phyloP scores from a whole-genome alignment of 2,113 vertebrate species.

The Peucedramus taeniatus region DNA sequence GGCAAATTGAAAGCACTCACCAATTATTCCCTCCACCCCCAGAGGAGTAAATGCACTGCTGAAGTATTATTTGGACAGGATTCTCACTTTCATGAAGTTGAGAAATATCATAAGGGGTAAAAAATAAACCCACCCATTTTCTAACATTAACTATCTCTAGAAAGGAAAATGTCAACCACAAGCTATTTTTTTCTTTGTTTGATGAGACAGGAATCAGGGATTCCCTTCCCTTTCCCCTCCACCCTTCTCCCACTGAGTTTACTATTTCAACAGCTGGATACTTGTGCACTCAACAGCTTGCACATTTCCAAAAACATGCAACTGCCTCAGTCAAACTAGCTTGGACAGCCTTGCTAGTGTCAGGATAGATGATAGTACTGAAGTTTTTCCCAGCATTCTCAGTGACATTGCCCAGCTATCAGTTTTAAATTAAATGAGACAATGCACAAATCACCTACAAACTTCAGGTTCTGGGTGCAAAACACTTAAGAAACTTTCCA shows the following conservation, averaged over 20 bases:
- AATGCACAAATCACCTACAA: background rate
- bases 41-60: background rate
- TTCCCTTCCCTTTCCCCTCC: background rate
- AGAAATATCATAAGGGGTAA: background rate
- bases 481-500: background rate
- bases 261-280: background rate
- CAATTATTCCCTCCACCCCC: background rate
- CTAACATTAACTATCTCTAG: background rate
- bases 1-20: background rate
- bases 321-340: background rate
- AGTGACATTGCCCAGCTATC: background rate
- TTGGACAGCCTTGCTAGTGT: background rate
- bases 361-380: background rate
- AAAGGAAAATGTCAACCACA: background rate
- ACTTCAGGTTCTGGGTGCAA: background rate
- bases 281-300: background rate
- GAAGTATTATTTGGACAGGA: background rate
- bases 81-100: background rate
- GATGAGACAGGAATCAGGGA: background rate
- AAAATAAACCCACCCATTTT: background rate
- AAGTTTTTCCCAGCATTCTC: background rate
- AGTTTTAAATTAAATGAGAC: background rate
- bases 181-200: background rate
- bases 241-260: background rate
- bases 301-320: background rate